Base-by-base conservation (phyloP, 2,797 vertebrate species). In the Hyperoplus lanceolatus region DNA sequence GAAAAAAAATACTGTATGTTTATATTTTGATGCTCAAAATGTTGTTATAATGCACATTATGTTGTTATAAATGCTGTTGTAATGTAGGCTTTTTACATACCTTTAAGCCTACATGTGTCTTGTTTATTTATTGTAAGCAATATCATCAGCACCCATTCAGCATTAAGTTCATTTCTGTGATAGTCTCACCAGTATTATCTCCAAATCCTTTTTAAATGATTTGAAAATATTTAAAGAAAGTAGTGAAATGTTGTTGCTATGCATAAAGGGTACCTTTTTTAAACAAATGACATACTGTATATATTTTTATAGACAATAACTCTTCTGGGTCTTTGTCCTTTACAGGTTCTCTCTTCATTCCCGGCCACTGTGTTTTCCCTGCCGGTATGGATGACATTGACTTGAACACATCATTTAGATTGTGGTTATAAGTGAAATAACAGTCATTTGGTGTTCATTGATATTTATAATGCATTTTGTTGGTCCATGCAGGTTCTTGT, bases 401-500 rank as follows among this genome's bases (percentile, higher is more conserved):
- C 9, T 50, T 45, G 5, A 48, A 65, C 77, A 61, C n/a, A 58
- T 59, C 3, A 66, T 3, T 29, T 14, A 61, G 3, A 57, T 50
- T 58, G 3, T 48, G 3, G 1, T 41, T 29, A 5, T 36, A 15
- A 39, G 0, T 64, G 42, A 46, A 60, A 60, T 49, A 16, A 38
- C 42, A 21, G 5, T 46, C 2, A 71, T 16, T 54, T 46, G n/a
- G 4, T 21, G 55, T 0, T 50, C 11, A 36, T 0, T 57, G 8
- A 71, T 38, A 29, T 12, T 6, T 1, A 29, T 3, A n/a, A 0
- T 41, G 6, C 0, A 1, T 50, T 65, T 59, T 64, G 4, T n/a
- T 73, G 5, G 68, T 75, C 0, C 15, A 3, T 21, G 1, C 72
- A 90, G 88, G 64, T 41, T 77, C 82, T 58, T 92, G 92, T 86